Percentiles rank a stretch among this genome's conserved stretches.
Evolutionary conservation across 1,140 invertebrate species (phyloP).

Genomic region (Oreohelix idahoensis): DNA sequence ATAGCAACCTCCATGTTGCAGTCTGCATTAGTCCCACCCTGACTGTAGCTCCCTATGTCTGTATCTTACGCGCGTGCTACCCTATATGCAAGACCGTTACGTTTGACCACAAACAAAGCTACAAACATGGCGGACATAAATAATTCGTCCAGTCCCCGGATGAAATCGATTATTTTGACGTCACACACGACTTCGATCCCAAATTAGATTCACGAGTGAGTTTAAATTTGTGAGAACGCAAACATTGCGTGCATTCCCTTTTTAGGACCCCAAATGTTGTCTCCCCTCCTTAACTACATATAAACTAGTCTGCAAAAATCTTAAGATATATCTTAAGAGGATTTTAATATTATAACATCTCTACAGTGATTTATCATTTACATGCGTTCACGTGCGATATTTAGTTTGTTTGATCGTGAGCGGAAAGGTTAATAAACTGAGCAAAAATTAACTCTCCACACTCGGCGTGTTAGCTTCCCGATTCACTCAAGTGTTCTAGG

Average conservation of each 20-base stretch:
- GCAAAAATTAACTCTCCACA: too few relatives aligned
- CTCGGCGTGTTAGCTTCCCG: too few relatives aligned
- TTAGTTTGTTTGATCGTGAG: too few relatives aligned
- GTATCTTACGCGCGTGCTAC: background rate
- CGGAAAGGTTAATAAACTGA: too few relatives aligned
- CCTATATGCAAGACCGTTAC: background rate
- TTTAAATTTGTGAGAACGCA: background rate
- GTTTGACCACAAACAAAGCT: conserved; percentile 46
- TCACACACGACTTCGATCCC: conserved; percentile 40
- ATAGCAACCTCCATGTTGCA: conserved; percentile 76
- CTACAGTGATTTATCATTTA: too few relatives aligned
- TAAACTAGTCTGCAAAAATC: too few relatives aligned
- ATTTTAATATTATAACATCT: too few relatives aligned
- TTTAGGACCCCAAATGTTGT: background rate
- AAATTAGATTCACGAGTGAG: conserved; percentile 4
- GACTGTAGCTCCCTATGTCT: conserved; percentile 33
- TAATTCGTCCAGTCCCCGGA: conserved; percentile 50
- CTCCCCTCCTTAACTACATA: too few relatives aligned
- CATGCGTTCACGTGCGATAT: too few relatives aligned
- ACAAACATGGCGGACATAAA: conserved; percentile 57
- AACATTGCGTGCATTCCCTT: background rate
- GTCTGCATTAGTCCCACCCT: conserved; percentile 32
- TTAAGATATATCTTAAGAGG: too few relatives aligned
- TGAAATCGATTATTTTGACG: conserved; percentile 57
- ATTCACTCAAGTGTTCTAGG: too few relatives aligned